Evolutionary conservation across 2,888 invertebrate genomes (phyloP).

Genomic region (Boloria euphrosyne): DNA sequence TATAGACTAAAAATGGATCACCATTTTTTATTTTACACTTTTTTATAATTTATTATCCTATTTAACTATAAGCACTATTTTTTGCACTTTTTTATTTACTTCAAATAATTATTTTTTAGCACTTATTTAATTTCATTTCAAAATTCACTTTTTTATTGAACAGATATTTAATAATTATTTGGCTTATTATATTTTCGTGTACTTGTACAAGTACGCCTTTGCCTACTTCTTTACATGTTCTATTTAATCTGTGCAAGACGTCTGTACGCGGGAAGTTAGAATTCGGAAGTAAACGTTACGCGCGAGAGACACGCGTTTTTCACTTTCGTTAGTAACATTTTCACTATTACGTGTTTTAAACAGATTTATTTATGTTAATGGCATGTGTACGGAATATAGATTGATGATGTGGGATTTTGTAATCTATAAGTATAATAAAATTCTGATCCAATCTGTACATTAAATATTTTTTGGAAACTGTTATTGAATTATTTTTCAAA

Average conservation of each 20-base stretch:
- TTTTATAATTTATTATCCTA: slow-evolving; percentile 3
- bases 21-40: slow-evolving; percentile 13
- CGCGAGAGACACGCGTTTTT: slow-evolving; percentile 56
- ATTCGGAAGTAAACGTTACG: slow-evolving; percentile 69
- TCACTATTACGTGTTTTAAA: slow-evolving; percentile 43
- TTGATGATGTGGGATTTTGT: slow-evolving; percentile 27
- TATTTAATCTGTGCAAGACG: slow-evolving; percentile 49
- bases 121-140: no score
- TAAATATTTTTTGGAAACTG: no score
- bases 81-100: background rate
- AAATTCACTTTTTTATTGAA: no score
- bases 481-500: no score
- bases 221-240: slow-evolving; percentile 41
- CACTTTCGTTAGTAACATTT: slow-evolving; percentile 64
- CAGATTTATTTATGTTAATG: slow-evolving; percentile 38
- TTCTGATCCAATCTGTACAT: no score
- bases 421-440: no score
- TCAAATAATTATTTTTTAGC: no score
- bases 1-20: slow-evolving; percentile 11
- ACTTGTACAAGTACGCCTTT: slow-evolving; percentile 42
- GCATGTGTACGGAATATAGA: slow-evolving; percentile 24
- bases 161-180: no score
- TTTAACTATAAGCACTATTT: background rate
- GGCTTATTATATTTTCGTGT: no score
- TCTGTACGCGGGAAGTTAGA: slow-evolving; percentile 60